phyloP scores from a whole-genome alignment of 2,797 vertebrate genomes.

The Periophthalmus magnuspinnatus region DNA sequence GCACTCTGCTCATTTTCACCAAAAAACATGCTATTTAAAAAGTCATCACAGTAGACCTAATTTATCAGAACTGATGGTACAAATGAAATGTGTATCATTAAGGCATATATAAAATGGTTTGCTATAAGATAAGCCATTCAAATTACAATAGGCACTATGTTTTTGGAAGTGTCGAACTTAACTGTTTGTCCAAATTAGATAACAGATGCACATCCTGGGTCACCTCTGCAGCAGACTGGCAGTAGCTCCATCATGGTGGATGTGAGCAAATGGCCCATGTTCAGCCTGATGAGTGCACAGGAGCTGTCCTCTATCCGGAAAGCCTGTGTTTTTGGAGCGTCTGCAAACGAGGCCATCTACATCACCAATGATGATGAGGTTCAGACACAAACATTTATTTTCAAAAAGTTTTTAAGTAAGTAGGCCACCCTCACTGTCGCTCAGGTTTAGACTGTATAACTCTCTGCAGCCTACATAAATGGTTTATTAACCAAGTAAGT shows the following conservation, averaged over 20 bases:
- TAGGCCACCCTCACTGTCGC: not conserved
- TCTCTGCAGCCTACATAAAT: not conserved
- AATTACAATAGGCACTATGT: not conserved
- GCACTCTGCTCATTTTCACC: no score
- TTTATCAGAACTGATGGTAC: not conserved
- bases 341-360: constrained; percentile 92
- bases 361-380: constrained; percentile 89
- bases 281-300: constrained; percentile 87
- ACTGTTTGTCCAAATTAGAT: not conserved
- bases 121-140: no score
- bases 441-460: not conserved
- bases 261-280: constrained; percentile 94
- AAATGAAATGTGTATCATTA: not conserved
- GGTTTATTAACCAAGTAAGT: no score
- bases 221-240: not conserved
- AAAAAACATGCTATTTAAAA: no score
- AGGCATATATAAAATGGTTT: no score
- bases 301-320: constrained; percentile 85
- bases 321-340: constrained; percentile 90
- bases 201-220: constrained; percentile 7
- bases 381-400: constrained; percentile 7
- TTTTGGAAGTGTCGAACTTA: not conserved
- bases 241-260: constrained; percentile 84
- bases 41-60: not conserved
- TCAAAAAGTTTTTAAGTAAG: not conserved